A percentile compares a stretch with the other conserved stretches of the same genome.
These are phyloP conservation scores for Forbesichthys papilliferus DNA, from an alignment of 2,113 vertebrate species.

Conservation along the genomic window DNA sequence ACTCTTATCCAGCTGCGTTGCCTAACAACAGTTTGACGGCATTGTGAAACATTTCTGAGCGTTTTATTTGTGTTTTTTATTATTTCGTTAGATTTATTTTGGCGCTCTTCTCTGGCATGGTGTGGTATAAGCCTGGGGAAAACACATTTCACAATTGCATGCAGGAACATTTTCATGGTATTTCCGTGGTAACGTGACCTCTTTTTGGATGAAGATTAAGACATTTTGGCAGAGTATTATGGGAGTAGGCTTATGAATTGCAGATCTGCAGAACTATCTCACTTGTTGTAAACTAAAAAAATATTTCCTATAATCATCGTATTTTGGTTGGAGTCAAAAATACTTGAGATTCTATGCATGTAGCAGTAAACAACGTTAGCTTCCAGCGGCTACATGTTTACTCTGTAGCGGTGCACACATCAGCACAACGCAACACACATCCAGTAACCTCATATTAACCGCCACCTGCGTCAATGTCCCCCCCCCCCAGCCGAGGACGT, in stretches of 20 bases:
- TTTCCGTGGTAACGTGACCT: too few relatives aligned
- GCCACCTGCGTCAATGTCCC: background rate
- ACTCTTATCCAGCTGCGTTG: background rate
- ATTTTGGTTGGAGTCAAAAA: too few relatives aligned
- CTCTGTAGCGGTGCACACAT: too few relatives aligned
- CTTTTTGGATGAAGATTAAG: too few relatives aligned
- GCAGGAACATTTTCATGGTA: too few relatives aligned
- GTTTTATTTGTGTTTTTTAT: background rate
- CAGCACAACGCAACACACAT: too few relatives aligned
- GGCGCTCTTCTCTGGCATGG: background rate
- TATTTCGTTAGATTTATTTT: background rate
- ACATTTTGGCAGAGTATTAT: too few relatives aligned
- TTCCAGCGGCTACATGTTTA: too few relatives aligned
- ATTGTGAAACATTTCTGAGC: background rate
- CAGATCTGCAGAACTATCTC: too few relatives aligned
- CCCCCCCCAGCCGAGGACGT: constrained; percentile 84
- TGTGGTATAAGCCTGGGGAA: background rate
- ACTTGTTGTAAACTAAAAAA: background rate
- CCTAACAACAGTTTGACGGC: background rate
- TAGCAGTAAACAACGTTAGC: too few relatives aligned
- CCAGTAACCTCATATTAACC: background rate
- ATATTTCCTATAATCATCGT: background rate
- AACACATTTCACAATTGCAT: background rate
- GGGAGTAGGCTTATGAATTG: too few relatives aligned
- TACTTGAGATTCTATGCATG: too few relatives aligned